Percentiles rank a stretch among this genome's conserved stretches.
Evolutionary conservation across 2,888 invertebrate genomes (phyloP).

Genomic region (Macrophya annulata): DNA sequence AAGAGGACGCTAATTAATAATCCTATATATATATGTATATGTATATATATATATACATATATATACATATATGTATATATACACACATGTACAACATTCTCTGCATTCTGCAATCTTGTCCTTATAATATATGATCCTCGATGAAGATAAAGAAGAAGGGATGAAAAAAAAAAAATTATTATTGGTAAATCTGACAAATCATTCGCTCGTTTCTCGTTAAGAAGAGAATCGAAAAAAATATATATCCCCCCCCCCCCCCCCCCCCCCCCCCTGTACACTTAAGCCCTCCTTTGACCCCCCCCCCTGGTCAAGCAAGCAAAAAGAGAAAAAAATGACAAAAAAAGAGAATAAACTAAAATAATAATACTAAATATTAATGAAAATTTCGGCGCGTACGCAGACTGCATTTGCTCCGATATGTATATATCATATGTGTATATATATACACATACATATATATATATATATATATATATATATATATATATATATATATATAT

Average conservation of each 20-base stretch:
- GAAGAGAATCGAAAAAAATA: neutral
- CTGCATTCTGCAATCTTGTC: slow-evolving; percentile 10
- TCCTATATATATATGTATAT: slow-evolving; percentile 1
- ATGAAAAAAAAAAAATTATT: neutral
- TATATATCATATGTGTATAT: too few relatives aligned
- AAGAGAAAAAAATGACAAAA: neutral
- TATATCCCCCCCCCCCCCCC: neutral
- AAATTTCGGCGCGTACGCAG: neutral
- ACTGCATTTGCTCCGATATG: slow-evolving; percentile 1
- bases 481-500: too few relatives aligned
- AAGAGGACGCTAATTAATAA: slow-evolving; percentile 89
- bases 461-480: too few relatives aligned
- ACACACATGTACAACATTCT: neutral
- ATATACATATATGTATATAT: neutral
- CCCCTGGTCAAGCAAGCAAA: neutral
- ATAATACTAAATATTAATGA: neutral
- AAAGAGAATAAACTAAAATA: neutral
- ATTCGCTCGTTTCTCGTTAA: slow-evolving; percentile 36
- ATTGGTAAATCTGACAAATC: slow-evolving; percentile 51
- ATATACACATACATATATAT: too few relatives aligned
- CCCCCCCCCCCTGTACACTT: neutral
- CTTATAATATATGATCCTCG: slow-evolving; percentile 7
- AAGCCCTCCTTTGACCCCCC: neutral
- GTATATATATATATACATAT: neutral
- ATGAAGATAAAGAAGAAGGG: neutral